phyloP scores from a whole-genome alignment of 2,888 invertebrate genomes.

The Catocala nupta region DNA sequence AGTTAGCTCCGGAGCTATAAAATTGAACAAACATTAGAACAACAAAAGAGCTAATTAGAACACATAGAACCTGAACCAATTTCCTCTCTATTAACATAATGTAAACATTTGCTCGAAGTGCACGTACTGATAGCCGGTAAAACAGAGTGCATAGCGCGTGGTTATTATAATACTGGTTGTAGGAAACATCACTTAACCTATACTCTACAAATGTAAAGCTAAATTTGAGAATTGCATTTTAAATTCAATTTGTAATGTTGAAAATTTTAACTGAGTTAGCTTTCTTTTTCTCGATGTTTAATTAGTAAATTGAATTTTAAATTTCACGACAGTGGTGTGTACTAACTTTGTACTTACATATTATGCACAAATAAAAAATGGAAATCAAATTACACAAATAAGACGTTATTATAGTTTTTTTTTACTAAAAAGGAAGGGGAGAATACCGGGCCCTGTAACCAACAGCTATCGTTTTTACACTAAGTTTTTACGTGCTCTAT shows the following conservation, averaged over 20 bases:
- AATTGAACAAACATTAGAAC: neutral
- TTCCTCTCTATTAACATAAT: constrained; percentile 11
- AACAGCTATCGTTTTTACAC: too few species aligned
- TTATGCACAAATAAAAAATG: too few species aligned
- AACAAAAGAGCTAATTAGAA: constrained; percentile 6
- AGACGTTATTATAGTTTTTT: too few species aligned
- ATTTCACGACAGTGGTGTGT: too few species aligned
- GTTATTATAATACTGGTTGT: neutral
- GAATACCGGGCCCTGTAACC: too few species aligned
- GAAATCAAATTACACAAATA: too few species aligned
- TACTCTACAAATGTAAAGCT: neutral
- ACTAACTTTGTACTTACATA: too few species aligned
- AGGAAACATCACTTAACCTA: constrained; percentile 6
- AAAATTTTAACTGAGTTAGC: too few species aligned
- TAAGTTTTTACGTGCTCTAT: too few species aligned
- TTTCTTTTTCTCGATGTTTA: too few species aligned
- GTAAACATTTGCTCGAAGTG: constrained; percentile 9
- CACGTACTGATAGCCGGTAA: constrained; percentile 8
- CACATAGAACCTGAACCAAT: constrained; percentile 1
- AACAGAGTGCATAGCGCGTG: neutral
- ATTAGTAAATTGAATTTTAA: too few species aligned
- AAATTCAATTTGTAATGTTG: constrained; percentile 15
- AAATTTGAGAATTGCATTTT: constrained; percentile 9
- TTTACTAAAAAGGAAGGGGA: too few species aligned
- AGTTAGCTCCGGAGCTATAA: neutral